These are phyloP conservation scores for Triops longicaudatus DNA, from an alignment of 1,140 invertebrate genomes.

Conservation along the genomic window DNA sequence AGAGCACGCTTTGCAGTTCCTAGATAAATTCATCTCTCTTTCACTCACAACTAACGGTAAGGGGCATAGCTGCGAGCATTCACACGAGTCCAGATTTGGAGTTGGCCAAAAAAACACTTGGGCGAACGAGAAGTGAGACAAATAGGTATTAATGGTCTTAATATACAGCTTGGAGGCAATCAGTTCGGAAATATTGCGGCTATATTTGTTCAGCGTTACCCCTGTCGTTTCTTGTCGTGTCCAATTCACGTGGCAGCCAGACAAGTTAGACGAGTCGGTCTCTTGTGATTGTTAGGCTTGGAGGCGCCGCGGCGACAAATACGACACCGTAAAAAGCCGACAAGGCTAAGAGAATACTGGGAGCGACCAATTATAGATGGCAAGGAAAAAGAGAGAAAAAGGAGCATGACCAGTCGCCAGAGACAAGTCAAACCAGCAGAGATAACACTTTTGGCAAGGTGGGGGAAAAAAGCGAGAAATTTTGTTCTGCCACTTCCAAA, in stretches of 20 bases:
- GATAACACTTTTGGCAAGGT: not conserved
- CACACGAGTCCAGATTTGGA: not conserved
- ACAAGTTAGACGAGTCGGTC: not conserved
- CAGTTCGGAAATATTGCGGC: not conserved
- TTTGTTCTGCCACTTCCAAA: not conserved
- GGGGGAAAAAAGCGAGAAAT: not conserved
- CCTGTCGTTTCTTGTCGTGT: not conserved
- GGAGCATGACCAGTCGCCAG: not conserved
- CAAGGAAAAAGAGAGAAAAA: no score
- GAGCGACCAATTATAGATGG: not conserved
- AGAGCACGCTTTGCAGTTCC: constrained; percentile 10
- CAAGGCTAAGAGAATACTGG: not conserved
- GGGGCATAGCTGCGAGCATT: not conserved
- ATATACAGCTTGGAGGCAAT: not conserved
- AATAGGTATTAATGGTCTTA: not conserved
- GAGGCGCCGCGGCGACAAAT: constrained; percentile 1
- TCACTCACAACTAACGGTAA: constrained; percentile 8
- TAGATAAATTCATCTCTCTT: constrained; percentile 1
- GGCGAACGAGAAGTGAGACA: not conserved
- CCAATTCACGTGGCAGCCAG: constrained; percentile 8
- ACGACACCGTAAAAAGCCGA: not conserved
- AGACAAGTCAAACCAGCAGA: not conserved
- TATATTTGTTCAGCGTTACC: not conserved
- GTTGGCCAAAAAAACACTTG: not conserved
- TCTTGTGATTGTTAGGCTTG: not conserved